Evolutionary conservation across 2,797 vertebrate genomes (phyloP).

Genomic region (Tenualosa thibaudeaui): DNA sequence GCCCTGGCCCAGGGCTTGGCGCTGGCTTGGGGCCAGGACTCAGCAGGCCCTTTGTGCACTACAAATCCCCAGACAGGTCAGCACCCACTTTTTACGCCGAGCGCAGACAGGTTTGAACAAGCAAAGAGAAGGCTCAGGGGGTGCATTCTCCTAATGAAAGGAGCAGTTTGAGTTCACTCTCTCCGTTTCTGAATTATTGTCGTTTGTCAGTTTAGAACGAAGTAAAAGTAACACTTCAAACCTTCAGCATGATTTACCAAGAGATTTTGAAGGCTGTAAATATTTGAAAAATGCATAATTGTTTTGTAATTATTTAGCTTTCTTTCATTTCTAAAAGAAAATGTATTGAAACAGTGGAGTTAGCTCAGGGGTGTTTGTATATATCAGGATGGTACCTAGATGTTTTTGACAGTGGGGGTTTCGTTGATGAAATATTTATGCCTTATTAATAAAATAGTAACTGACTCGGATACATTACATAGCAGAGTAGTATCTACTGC

Average conservation of each 20-base stretch:
- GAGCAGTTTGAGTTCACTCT: not conserved
- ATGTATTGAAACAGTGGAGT: not conserved
- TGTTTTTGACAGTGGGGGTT: not conserved
- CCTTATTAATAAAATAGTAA: not conserved
- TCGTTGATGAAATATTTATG: not conserved
- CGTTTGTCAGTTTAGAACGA: not conserved
- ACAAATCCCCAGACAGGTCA: constrained; percentile 86
- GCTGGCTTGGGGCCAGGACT: constrained; percentile 68
- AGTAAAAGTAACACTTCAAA: not conserved
- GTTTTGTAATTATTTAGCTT: not conserved
- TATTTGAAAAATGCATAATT: too few relatives aligned
- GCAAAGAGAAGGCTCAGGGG: not conserved
- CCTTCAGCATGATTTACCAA: not conserved
- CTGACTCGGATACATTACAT: not conserved
- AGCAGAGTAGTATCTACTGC: not conserved
- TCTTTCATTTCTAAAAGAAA: not conserved
- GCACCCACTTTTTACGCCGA: constrained; percentile 37
- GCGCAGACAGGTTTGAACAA: constrained; percentile 10
- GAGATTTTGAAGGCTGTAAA: not conserved
- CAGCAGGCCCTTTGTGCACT: constrained; percentile 77
- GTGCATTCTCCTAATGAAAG: not conserved
- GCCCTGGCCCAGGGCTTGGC: constrained; percentile 63
- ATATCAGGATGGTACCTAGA: not conserved
- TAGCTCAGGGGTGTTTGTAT: not conserved
- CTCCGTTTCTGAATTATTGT: not conserved